Percentiles rank a stretch among this genome's conserved stretches.
These are phyloP conservation scores for Leptopterna dolabrata DNA, from an alignment of 2,888 invertebrate genomes.

Conservation along the genomic window DNA sequence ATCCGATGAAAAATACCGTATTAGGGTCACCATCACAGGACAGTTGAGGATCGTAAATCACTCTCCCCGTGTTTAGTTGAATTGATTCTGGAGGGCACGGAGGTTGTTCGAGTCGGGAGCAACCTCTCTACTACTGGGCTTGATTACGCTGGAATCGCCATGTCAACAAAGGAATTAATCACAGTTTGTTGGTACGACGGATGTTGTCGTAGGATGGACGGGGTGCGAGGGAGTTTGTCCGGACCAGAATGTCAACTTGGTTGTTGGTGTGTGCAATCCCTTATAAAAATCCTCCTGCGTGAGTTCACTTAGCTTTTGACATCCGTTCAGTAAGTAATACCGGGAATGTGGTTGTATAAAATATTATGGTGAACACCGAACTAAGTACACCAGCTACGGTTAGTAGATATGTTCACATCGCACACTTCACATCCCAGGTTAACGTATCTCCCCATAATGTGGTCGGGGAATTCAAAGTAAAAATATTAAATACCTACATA, in stretches of 20 bases:
- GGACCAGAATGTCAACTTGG: not conserved
- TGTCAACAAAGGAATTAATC: conserved; percentile 11
- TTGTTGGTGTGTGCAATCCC: not conserved
- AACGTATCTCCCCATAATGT: too few species aligned
- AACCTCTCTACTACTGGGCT: not conserved
- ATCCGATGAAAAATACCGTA: not conserved
- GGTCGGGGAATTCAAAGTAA: too few species aligned
- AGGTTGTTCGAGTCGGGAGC: not conserved
- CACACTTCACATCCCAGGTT: too few species aligned
- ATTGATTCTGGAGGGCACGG: not conserved
- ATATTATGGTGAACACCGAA: too few species aligned
- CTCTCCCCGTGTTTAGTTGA: not conserved
- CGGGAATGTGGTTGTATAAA: too few species aligned
- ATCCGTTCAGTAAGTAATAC: too few species aligned
- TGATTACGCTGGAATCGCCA: not conserved
- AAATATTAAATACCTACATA: too few species aligned
- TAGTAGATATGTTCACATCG: too few species aligned
- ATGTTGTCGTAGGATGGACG: not conserved
- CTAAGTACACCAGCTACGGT: too few species aligned
- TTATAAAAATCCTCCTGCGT: not conserved
- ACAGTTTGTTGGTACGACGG: not conserved
- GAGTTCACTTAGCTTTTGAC: too few species aligned
- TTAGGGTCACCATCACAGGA: not conserved
- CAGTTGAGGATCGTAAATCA: not conserved
- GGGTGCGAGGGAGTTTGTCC: not conserved